A percentile compares a stretch with the other conserved stretches of the same genome.
Evolutionary conservation across 2,797 vertebrate species (phyloP).

Genomic region (Helostoma temminkii): DNA sequence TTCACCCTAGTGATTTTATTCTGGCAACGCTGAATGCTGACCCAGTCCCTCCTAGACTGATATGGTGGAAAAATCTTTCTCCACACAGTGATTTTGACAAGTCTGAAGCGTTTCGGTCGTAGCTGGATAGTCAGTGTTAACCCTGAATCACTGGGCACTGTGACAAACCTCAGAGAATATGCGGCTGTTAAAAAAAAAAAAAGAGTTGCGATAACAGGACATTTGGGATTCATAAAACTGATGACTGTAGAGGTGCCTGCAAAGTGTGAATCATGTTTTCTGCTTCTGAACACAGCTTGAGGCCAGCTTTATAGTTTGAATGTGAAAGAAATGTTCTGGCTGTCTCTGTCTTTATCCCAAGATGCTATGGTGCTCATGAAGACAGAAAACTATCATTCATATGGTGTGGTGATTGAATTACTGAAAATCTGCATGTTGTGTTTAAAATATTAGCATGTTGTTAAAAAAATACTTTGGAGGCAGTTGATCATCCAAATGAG

Average conservation of each 20-base stretch:
- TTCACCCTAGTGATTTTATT: constrained; percentile 2
- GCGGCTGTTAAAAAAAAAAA: constrained; percentile 48
- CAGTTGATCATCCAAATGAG: too few relatives aligned
- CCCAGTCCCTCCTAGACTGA: neutral
- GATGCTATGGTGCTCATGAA: constrained; percentile 37
- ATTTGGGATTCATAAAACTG: constrained; percentile 75
- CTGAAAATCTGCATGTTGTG: neutral
- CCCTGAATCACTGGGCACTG: constrained; percentile 39
- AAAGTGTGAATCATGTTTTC: constrained; percentile 77
- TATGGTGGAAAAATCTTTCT: constrained; percentile 32
- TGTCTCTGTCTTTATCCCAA: constrained; percentile 49
- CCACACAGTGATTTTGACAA: constrained; percentile 28
- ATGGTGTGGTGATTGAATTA: constrained; percentile 7
- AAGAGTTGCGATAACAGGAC: constrained; percentile 67
- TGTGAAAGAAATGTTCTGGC: constrained; percentile 49
- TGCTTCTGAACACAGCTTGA: constrained; percentile 65
- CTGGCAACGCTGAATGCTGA: constrained; percentile 17
- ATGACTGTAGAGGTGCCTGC: constrained; percentile 62
- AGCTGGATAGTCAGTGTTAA: constrained; percentile 30
- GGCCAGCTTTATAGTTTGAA: constrained; percentile 38
- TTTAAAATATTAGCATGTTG: too few relatives aligned
- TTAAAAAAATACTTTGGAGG: too few relatives aligned
- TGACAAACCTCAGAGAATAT: constrained; percentile 54
- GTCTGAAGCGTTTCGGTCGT: constrained; percentile 48
- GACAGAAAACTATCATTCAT: neutral